Evolutionary conservation across 2,888 invertebrate genomes (phyloP).

Genomic region (Ectemnius cavifrons): DNA sequence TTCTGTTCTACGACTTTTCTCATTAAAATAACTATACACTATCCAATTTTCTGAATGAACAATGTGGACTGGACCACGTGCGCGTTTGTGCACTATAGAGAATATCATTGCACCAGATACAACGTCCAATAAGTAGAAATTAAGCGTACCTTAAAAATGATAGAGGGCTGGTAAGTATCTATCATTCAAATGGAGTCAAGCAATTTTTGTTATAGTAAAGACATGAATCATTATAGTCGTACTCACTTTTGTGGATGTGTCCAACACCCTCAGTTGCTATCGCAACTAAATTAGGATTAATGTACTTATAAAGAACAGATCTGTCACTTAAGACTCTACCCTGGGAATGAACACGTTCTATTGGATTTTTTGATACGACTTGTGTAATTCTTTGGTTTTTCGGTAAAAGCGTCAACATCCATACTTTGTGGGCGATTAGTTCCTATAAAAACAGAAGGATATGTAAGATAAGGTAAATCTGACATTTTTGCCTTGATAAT

Average conservation of each 20-base stretch:
- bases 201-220: background rate
- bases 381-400: slow-evolving; percentile 83
- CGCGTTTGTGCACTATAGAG: slow-evolving; percentile 90
- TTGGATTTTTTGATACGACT: slow-evolving; percentile 82
- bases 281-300: slow-evolving; percentile 97
- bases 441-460: slow-evolving; percentile 76
- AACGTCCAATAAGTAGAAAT: slow-evolving; percentile 92
- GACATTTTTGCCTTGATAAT: too few species aligned
- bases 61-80: slow-evolving; percentile 89
- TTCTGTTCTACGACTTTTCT: slow-evolving; percentile 95
- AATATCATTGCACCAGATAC: slow-evolving; percentile 93
- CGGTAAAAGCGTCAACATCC: slow-evolving; percentile 85
- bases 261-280: slow-evolving; percentile 89
- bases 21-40: slow-evolving; percentile 95
- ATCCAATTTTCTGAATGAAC: slow-evolving; percentile 99
- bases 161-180: background rate
- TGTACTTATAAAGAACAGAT: slow-evolving; percentile 98
- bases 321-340: slow-evolving; percentile 97
- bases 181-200: background rate
- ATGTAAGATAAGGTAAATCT: too few species aligned
- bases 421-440: slow-evolving; percentile 83
- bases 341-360: slow-evolving; percentile 93
- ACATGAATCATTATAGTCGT: background rate
- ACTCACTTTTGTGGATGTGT: slow-evolving; percentile 85
- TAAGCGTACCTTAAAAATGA: slow-evolving; percentile 84